Evolutionary conservation across 2,888 invertebrate species (phyloP), one percentile per base, ranked within the genome.

Genomic region (Sarcophaga subvicina): DNA sequence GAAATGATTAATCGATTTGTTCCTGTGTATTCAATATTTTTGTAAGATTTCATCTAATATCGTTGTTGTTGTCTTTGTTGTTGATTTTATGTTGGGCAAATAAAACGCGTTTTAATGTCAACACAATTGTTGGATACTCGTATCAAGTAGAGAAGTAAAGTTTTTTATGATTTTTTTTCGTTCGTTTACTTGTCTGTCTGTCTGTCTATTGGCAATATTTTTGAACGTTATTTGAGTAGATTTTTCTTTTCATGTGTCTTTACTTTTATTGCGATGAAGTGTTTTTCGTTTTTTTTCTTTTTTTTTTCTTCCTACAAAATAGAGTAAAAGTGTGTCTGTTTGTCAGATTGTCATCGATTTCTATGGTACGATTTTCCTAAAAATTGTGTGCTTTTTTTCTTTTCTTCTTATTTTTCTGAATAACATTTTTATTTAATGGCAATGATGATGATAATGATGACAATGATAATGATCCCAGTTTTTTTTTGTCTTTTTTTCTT

Each of bases 1-100:
- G 85, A 88, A 85, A 86, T 88, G 89, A 89, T 89, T 89, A 89
- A 89, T 89, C 87, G 89, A 86, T 89, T 89, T 88, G 86, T 89
- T 88, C 89, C 88, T 88, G 87, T 82, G 73, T 76, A 75, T 75
- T 82, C 69, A 80, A 77, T 78, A 73, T 79, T 75, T 81, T 73
- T 75, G 27, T 78, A 78, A 73, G 73, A 85, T 85, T 69, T 81
- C 59, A 83, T 83, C 80, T 80, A 76, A 45, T 78, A 37, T 73
- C 59, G 22, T 22, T 67, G 6, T 80, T 72, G 37, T 20, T 71
- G 14, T n/a, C 6, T 22, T 12, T 80, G 22, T 47, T 45, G 25
- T 70, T 8, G 47, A 27, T 27, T 70, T 62, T 27, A 63, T 79
- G 54, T 66, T 80, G 54, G 49, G 59, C 69, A 78, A 77, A 78